Evolutionary conservation across 2,797 vertebrate species (phyloP).

Genomic region (Hippocampus kuda): DNA sequence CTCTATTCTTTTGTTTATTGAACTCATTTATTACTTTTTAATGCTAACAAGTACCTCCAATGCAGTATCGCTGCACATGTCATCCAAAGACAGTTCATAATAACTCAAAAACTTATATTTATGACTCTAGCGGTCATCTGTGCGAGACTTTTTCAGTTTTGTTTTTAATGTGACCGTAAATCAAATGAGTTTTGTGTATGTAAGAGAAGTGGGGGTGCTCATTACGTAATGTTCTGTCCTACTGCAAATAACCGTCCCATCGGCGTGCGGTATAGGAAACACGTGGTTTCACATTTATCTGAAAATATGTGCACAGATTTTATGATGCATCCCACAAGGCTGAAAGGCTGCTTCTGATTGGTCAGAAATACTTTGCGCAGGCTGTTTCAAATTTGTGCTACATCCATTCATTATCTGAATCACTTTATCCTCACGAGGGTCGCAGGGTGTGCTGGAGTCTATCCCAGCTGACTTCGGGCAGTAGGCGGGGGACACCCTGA

Average conservation of each 20-base stretch:
- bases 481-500: too few species aligned
- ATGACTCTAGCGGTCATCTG: neutral
- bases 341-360: too few species aligned
- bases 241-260: neutral
- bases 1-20: too few species aligned
- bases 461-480: too few species aligned
- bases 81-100: neutral
- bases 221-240: neutral
- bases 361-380: too few species aligned
- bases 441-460: too few species aligned
- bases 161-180: neutral
- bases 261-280: neutral
- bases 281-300: neutral
- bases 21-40: neutral
- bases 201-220: neutral
- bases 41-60: neutral
- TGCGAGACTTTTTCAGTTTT: neutral
- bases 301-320: neutral
- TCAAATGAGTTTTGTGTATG: neutral
- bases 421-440: too few species aligned
- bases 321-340: neutral
- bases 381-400: too few species aligned
- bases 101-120: conserved; percentile 11
- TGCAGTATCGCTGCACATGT: neutral
- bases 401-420: too few species aligned